Evolutionary conservation across 2,888 invertebrate species (phyloP).

Genomic region (Magallana nippona): DNA sequence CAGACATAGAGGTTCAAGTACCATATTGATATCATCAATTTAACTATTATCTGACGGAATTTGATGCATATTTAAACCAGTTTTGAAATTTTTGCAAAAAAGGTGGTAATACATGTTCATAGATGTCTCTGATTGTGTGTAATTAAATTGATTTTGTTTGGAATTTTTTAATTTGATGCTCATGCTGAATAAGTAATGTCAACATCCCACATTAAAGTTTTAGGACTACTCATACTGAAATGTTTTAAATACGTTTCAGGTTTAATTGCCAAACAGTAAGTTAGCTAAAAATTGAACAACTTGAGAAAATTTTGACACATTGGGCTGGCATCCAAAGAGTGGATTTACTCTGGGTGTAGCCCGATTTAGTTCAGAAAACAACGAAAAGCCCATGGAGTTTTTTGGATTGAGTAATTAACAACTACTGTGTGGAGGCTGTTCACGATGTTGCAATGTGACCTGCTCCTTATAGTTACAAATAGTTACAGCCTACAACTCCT

Average conservation of each 20-base stretch:
- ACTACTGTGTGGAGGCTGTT: not conserved
- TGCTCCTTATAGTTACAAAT: not conserved
- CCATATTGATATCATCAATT: no score
- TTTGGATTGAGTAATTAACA: not conserved
- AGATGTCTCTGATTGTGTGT: no score
- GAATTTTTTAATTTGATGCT: no score
- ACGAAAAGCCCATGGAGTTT: not conserved
- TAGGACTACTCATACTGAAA: no score
- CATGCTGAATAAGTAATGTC: no score
- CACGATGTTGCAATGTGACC: not conserved
- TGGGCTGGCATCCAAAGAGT: constrained; percentile 2
- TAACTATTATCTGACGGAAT: no score
- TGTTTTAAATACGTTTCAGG: not conserved
- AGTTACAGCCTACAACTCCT: not conserved
- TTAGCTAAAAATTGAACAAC: not conserved
- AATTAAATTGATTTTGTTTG: no score
- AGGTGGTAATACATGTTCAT: no score
- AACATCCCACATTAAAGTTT: no score
- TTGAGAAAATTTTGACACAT: constrained; percentile 19
- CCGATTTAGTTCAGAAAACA: not conserved
- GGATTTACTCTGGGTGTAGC: constrained; percentile 16
- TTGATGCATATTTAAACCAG: no score
- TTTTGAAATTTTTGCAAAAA: no score
- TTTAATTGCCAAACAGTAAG: not conserved
- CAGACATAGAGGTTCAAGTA: no score